Evolutionary conservation across 2,113 vertebrate genomes (phyloP).

Genomic region (Rhea americana): DNA sequence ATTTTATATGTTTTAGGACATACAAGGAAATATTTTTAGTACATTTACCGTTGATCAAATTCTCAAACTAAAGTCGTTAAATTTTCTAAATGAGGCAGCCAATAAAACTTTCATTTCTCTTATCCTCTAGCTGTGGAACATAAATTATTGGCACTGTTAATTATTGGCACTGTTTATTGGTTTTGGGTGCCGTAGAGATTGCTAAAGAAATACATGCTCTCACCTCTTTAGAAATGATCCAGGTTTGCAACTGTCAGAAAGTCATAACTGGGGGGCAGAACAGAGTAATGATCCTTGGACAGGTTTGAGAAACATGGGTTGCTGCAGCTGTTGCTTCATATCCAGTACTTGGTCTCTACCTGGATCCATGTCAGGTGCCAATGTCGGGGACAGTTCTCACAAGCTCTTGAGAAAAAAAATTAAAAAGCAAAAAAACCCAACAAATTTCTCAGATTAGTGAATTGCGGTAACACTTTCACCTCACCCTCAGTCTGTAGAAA

Average conservation of each 20-base stretch:
- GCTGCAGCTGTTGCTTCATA: not conserved
- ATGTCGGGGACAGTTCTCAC: not conserved
- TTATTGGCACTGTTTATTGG: not conserved
- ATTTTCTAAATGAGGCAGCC: not conserved
- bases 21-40: not conserved
- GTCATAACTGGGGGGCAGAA: not conserved
- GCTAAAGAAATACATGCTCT: not conserved
- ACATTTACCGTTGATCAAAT: not conserved
- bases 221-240: not conserved
- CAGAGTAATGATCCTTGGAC: not conserved
- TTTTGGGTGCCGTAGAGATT: rapidly evolving
- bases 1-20: not conserved
- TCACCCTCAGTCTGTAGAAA: conserved; percentile 21
- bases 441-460: conserved; percentile 2
- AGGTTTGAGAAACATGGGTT: not conserved
- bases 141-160: not conserved
- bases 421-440: not conserved
- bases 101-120: not conserved
- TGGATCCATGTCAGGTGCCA: not conserved
- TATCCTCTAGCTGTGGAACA: not conserved
- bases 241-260: not conserved
- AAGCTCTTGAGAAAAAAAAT: not conserved
- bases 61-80: not conserved
- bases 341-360: not conserved
- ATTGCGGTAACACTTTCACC: not conserved